phyloP scores from a whole-genome alignment of 2,113 vertebrate species.

The Edolisoma coerulescens region DNA sequence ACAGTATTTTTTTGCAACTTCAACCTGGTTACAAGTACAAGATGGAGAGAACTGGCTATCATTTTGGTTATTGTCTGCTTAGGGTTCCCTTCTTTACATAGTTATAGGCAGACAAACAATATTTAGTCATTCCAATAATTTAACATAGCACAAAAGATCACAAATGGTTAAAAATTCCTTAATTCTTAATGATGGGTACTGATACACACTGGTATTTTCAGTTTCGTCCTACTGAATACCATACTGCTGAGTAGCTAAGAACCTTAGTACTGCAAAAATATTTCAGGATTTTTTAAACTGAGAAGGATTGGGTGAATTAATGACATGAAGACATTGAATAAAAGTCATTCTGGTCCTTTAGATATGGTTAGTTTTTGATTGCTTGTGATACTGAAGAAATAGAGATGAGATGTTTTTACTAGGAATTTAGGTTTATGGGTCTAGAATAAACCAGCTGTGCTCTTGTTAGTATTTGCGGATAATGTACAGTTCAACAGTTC shows the following conservation, averaged over 20 bases:
- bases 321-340: neutral
- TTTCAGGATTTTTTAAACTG: neutral
- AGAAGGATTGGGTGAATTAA: neutral
- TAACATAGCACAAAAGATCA: neutral
- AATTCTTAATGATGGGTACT: neutral
- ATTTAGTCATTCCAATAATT: neutral
- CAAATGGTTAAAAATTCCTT: neutral
- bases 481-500: neutral
- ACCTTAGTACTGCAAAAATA: neutral
- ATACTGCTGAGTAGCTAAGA: neutral
- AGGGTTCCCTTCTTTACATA: neutral
- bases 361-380: neutral
- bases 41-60: neutral
- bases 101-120: neutral
- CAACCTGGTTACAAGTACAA: neutral
- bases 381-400: neutral
- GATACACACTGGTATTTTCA: neutral
- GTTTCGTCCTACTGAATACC: neutral
- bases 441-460: neutral
- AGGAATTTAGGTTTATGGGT: neutral
- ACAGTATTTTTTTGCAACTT: neutral
- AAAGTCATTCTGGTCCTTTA: neutral
- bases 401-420: neutral
- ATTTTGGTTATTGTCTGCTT: neutral
- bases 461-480: neutral